Conservation (phyloP, 2,888 invertebrate genomes). For the Acanthosepion esculentum region DNA sequence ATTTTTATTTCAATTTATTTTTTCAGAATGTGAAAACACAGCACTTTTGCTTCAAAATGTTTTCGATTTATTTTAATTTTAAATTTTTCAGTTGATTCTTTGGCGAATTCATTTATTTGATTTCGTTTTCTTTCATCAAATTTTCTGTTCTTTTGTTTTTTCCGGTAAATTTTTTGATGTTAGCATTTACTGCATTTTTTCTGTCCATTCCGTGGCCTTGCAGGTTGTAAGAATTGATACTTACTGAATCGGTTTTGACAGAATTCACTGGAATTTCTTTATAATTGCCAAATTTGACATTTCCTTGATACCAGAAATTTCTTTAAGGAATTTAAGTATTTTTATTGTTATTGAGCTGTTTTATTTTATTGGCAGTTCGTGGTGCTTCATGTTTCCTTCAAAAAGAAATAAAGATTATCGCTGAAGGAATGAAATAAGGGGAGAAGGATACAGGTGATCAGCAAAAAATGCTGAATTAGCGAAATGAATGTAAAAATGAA, state of each 20-base stretch:
- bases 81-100: not conserved
- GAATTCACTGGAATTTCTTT: not conserved
- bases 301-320: not conserved
- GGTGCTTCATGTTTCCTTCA: not conserved
- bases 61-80: not conserved
- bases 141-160: not conserved
- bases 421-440: not conserved
- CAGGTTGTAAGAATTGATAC: not conserved
- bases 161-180: not conserved
- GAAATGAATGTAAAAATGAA: too few relatives aligned
- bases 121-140: not conserved
- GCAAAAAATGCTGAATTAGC: too few relatives aligned
- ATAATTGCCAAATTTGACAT: constrained; percentile 16
- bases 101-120: not conserved
- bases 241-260: not conserved
- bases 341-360: not conserved
- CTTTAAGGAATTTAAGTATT: not conserved
- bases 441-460: not conserved
- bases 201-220: not conserved
- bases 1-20: not conserved
- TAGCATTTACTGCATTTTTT: not conserved
- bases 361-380: not conserved
- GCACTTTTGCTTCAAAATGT: not conserved
- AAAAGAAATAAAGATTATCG: not conserved
- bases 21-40: not conserved